Base-by-base conservation (phyloP, 2,113 vertebrate genomes). In the Lontra canadensis region DNA sequence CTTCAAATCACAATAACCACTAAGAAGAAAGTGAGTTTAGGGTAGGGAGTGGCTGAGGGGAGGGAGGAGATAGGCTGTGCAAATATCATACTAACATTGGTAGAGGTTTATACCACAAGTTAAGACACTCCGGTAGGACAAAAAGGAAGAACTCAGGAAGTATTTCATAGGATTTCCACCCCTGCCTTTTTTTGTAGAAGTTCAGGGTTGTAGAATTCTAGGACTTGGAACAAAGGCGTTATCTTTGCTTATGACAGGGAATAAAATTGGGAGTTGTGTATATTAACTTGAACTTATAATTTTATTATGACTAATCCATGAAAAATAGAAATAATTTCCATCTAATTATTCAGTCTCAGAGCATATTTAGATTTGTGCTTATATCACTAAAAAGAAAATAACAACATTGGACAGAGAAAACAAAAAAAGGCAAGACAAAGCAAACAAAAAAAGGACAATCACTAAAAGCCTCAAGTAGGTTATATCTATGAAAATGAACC, bases 11-110 rank as follows among this genome's bases (percentile, higher is more conserved):
- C 1, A 57, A 78, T 69, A 36, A 49, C 14, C 6, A 6, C 1
- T 78, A 34, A 52, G 25, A 65, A 44, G 14, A 83, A 83, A 29
- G 15, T 65, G 15, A 31, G 34, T 6, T 2, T 10, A 61, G 2
- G 1, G 4, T 10, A 2, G 25, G 4, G 13, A 14, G 8, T 49
- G 13, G 1, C 25, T 55, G 29, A 65, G 12, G 6, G 34, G 4
- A 92, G 29, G 10, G 44, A 44, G 1, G 11, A 90, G n/a, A 29
- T 1, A 44, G 21, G 4, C 29, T 73, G 1, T 59, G 31, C 7
- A 55, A 7, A 36, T 61, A 29, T 74, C 17, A 42, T 42, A 36
- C 81, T 49, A 47, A 47, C 21, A 65, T 44, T 63, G 17, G n/a
- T 57, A 29, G 14, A 84, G 25, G 1, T 59, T 89, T 92, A 78